Evolutionary conservation across 2,888 invertebrate species (phyloP).

Genomic region (Coronaproctus castanopsis): DNA sequence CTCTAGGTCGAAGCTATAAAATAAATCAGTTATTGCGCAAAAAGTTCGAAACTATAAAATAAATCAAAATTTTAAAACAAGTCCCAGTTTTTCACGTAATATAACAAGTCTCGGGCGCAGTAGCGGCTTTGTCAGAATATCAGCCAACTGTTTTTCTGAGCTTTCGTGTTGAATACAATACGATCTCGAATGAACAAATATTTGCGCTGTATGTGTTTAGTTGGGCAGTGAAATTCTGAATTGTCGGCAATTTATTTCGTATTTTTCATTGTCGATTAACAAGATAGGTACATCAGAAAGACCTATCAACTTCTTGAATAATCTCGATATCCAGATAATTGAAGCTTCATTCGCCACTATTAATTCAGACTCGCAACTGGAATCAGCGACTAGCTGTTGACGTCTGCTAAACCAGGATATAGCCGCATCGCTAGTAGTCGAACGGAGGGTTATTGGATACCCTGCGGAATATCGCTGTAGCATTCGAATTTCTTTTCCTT

Average conservation of each 20-base stretch:
- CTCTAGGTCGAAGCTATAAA: no score
- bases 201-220: slow-evolving; percentile 22
- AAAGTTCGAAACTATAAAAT: no score
- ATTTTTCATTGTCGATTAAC: slow-evolving; percentile 23
- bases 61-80: no score
- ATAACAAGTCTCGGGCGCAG: no score
- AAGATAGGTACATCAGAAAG: slow-evolving; percentile 19
- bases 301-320: slow-evolving; percentile 20
- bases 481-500: not conserved
- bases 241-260: no score
- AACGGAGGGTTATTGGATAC: slow-evolving; percentile 21
- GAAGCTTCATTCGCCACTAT: slow-evolving; percentile 14
- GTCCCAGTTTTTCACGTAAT: no score
- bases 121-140: no score
- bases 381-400: slow-evolving; percentile 10
- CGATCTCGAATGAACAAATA: slow-evolving; percentile 12
- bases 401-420: slow-evolving; percentile 13
- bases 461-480: slow-evolving; percentile 25
- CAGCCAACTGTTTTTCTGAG: no score
- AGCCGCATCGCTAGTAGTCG: slow-evolving; percentile 19
- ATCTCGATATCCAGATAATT: slow-evolving; percentile 22
- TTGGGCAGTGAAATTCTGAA: slow-evolving; percentile 22
- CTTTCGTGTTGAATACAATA: no score
- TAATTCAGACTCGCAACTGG: slow-evolving; percentile 15
- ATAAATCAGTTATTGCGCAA: no score